Base-by-base conservation (phyloP, 2,113 vertebrate genomes). In the Trematocara nigrifrons region DNA sequence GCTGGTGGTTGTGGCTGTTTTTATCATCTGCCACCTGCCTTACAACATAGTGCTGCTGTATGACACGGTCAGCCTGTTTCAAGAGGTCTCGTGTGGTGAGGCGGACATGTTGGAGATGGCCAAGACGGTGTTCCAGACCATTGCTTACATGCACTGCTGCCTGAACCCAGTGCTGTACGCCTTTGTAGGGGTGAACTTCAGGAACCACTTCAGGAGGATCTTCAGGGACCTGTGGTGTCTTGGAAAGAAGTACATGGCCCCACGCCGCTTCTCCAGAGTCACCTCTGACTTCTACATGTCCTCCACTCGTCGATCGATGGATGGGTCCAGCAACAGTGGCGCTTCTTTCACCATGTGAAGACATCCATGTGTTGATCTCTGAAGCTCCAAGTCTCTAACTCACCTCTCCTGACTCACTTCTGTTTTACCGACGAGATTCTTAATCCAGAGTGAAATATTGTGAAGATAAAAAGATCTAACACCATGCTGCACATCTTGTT, bases 91-190 rank as follows among this genome's bases (percentile, higher is more conserved):
- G 0, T 99, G 98, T 81, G 4, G 13, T 0, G 1, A 0, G 0
- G 88, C 91, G 1, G 92, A 94, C 3, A 3, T 20, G 2, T 22
- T 94, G 26, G 6, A 82, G 5, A 94, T 95, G 11, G 57, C 78
- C 0, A 88, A 81, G 51, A 94, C 80, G 0, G 9, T 94, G 76
- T 96, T 97, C 0, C 95, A 97, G 92, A 95, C 94, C 16, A 7
- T 98, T 69, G 98, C 98, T 11, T 98, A 98, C 92, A 95, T 99
- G 85, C 98, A 97, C 89, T 98, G 98, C 91, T 98, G 98, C 20
- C 94, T 98, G 56, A 99, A 99, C 94, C 98, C 98, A 0, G 90
- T 98, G 61, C 96, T 99, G 18, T 99, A 99, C 0, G 98, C 97
- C 1, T 99, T 99, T 10, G 91, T 98, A 0, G 97, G 98, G 0